Evolutionary conservation across 2,888 invertebrate species (phyloP).

Genomic region (Arrhopalites spinosus): DNA sequence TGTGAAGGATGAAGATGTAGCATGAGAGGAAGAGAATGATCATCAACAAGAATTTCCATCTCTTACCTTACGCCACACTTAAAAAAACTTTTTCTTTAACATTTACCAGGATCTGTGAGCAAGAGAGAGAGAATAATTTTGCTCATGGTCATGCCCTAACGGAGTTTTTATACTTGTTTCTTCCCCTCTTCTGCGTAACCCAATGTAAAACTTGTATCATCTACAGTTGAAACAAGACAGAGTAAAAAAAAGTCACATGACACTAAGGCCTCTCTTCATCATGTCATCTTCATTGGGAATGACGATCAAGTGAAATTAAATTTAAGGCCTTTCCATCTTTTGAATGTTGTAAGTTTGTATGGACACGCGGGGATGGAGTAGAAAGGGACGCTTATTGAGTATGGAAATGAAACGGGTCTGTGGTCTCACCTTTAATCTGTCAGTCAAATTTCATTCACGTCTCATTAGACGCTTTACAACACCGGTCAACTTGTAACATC

Average conservation of each 20-base stretch:
- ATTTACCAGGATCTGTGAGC: too few relatives aligned
- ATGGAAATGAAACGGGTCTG: neutral
- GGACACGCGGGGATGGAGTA: neutral
- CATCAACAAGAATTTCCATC: neutral
- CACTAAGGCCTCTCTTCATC: neutral
- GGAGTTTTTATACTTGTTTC: neutral
- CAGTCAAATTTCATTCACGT: too few relatives aligned
- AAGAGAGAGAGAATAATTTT: too few relatives aligned
- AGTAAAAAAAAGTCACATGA: neutral
- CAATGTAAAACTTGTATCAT: neutral
- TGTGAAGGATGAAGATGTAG: too few relatives aligned
- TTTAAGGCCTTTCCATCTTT: neutral
- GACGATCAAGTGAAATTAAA: neutral
- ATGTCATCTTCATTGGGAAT: neutral
- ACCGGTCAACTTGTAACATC: too few relatives aligned
- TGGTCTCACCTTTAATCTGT: too few relatives aligned
- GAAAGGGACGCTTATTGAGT: neutral
- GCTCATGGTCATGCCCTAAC: neutral
- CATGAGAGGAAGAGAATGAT: neutral
- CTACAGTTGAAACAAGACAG: neutral
- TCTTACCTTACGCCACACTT: too few relatives aligned
- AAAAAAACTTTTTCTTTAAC: too few relatives aligned
- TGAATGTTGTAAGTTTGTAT: neutral
- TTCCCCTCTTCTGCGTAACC: neutral
- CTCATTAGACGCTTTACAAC: too few relatives aligned